phyloP scores from a whole-genome alignment of 2,113 vertebrate species.

The Bufo bufo region DNA sequence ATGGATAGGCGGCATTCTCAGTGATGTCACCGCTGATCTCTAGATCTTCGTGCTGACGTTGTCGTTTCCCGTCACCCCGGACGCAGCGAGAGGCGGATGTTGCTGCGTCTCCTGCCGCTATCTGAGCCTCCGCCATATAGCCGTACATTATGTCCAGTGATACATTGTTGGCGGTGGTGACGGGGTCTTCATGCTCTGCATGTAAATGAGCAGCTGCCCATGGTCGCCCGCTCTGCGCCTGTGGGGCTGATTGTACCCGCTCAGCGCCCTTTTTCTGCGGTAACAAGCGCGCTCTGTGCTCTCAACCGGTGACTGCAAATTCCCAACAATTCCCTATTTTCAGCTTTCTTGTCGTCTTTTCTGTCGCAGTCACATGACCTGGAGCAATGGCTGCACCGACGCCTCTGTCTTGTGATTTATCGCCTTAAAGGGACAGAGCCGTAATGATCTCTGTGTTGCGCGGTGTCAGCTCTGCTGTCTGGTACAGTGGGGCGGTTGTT shows the following conservation, averaged over 20 bases:
- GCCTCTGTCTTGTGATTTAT: not conserved
- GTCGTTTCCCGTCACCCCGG: too few species aligned
- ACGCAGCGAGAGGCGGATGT: too few species aligned
- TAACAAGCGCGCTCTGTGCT: conserved; percentile 11
- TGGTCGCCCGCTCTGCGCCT: not conserved
- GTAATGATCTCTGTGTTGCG: not conserved
- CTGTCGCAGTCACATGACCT: not conserved
- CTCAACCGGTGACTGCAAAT: not conserved
- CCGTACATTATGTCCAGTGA: too few species aligned
- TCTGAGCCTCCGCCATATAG: too few species aligned
- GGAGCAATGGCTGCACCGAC: not conserved
- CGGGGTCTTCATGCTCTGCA: not conserved
- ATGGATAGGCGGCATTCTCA: too few species aligned
- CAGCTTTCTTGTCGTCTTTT: not conserved
- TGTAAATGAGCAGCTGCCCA: conserved; percentile 10
- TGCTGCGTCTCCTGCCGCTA: too few species aligned
- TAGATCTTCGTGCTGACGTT: too few species aligned
- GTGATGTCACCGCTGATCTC: too few species aligned
- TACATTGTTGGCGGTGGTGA: not conserved
- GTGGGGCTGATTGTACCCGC: not conserved
- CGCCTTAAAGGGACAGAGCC: not conserved
- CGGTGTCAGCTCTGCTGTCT: not conserved
- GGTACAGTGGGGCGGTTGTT: not conserved
- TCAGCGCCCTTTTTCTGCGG: not conserved
- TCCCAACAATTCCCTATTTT: not conserved